Conservation (phyloP, 2,888 invertebrate genomes). For the Thecophora atra region DNA sequence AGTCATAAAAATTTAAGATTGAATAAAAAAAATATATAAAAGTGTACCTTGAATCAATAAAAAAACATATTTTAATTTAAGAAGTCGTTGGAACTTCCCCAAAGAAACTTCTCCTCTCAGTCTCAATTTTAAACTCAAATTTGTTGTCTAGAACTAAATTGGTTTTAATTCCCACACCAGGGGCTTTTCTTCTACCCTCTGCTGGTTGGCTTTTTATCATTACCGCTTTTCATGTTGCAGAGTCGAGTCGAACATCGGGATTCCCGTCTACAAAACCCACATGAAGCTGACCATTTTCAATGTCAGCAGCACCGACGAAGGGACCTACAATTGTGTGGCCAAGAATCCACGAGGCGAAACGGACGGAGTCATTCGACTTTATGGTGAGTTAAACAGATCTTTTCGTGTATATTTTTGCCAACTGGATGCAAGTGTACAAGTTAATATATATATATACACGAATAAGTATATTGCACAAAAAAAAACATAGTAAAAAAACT, state of each 20-base stretch:
- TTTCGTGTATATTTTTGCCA: too few relatives aligned
- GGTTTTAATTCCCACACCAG: conserved; percentile 20
- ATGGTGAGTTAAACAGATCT: conserved; percentile 73
- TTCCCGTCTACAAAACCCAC: conserved; percentile 83
- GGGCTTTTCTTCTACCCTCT: not conserved
- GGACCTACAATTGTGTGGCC: conserved; percentile 83
- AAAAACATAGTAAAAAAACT: not conserved
- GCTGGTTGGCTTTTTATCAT: not conserved
- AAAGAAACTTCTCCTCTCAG: too few relatives aligned
- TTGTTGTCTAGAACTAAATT: not conserved
- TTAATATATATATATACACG: too few relatives aligned
- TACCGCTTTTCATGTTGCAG: conserved; percentile 45
- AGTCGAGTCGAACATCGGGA: conserved; percentile 74
- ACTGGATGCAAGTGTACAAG: too few relatives aligned
- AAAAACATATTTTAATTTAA: too few relatives aligned
- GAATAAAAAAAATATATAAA: too few relatives aligned
- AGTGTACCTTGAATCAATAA: too few relatives aligned
- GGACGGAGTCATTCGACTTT: conserved; percentile 86
- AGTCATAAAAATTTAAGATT: too few relatives aligned
- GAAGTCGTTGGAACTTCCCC: too few relatives aligned
- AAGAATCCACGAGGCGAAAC: conserved; percentile 92
- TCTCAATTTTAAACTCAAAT: too few relatives aligned
- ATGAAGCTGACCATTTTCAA: conserved; percentile 85
- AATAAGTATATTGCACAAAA: too few relatives aligned
- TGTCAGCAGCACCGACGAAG: conserved; percentile 82